Evolutionary conservation across 2,888 invertebrate species (phyloP).

Genomic region (Conus canariensis): DNA sequence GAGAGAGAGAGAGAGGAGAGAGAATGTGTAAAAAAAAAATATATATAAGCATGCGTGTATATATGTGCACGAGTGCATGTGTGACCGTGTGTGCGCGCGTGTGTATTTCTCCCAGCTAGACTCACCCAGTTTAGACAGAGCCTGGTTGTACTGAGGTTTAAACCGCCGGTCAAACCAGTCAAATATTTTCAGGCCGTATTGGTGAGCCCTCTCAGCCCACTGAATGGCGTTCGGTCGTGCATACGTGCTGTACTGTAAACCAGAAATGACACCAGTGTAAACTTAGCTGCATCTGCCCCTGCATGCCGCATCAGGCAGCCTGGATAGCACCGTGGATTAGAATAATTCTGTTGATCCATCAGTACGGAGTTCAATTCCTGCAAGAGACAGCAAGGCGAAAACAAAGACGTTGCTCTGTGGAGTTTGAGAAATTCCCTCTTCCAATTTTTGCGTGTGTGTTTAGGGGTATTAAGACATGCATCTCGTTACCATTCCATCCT

Average conservation of each 20-base stretch:
- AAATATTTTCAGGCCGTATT: conserved; percentile 26
- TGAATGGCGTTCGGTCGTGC: conserved; percentile 39
- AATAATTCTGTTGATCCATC: too few species aligned
- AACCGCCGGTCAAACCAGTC: conserved; percentile 26
- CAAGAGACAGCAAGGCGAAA: too few species aligned
- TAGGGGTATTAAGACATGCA: too few species aligned
- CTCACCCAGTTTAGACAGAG: conserved; percentile 26
- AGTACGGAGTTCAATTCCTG: too few species aligned
- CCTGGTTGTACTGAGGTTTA: neutral
- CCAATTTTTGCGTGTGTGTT: too few species aligned
- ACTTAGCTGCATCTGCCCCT: neutral
- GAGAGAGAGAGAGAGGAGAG: neutral
- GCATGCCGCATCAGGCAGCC: neutral
- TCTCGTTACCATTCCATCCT: too few species aligned
- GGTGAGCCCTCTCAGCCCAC: conserved; percentile 28
- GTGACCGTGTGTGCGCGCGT: neutral
- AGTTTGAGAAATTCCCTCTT: too few species aligned
- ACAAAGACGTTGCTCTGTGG: too few species aligned
- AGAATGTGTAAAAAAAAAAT: neutral
- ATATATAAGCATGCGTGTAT: neutral
- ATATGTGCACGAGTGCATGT: too few species aligned
- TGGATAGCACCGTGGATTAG: neutral
- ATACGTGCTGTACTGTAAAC: conserved; percentile 31
- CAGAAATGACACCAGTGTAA: neutral
- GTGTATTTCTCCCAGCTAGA: neutral